Base-by-base conservation (phyloP, 2,888 invertebrate genomes). In the Meganola albula region DNA sequence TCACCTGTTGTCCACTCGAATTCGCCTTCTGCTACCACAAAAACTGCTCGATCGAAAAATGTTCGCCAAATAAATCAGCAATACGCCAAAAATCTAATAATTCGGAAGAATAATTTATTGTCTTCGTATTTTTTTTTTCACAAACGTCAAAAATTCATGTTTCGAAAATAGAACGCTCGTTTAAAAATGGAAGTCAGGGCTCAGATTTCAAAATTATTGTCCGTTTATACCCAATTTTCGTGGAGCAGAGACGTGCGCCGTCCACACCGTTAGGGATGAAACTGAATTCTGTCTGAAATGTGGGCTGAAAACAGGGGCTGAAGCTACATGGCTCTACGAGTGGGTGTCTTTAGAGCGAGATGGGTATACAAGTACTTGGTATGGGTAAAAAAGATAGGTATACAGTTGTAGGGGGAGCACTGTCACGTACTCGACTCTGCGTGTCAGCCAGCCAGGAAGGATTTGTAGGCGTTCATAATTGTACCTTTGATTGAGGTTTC, bases 391-490 rank as follows among this genome's bases (percentile, higher is more conserved):
- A 57, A 36, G 74, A 60, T 4, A 22, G 53, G 1, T 26, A 10
- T 34, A 53, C 41, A 46, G 52, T 54, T 57, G 52, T 55, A 54
- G 56, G 64, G 71, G 63, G 68, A 56, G 57, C 56, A 60, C 59
- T 51, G 60, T 67, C 65, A 65, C 70, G 71, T 72, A 71, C 61
- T 55, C 46, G 44, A n/a, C n/a, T n/a, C n/a, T n/a, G n/a, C n/a
- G n/a, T 44, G 28, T 60, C 58, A 62, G 34, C 51, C 56, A 58
- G 62, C 49, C 66, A 74, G 74, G 70, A 75, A 71, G 72, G 74
- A 72, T 67, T 77, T 71, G 77, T 76, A 75, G 77, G 79, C 79
- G 76, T 72, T 58, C 51, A 70, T 70, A 69, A 72, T 72, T 70
- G 63, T 72, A 71, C 64, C 65, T 66, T 60, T 69, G 68, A 77